phyloP scores from a whole-genome alignment of 2,113 vertebrate genomes.

The Peromyscus maniculatus region DNA sequence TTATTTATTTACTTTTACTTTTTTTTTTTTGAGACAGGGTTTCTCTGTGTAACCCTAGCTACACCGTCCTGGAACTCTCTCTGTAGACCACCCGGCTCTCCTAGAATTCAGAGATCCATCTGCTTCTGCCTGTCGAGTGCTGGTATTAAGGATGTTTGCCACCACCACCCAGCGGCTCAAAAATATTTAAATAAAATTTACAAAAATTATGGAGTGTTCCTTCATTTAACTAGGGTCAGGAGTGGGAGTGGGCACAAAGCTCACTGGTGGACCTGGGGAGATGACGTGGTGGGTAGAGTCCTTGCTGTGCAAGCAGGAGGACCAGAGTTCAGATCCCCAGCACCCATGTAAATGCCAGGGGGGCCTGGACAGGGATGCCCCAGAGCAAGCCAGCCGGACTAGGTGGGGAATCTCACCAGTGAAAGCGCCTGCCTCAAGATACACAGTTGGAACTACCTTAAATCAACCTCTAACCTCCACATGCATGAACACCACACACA shows the following conservation, averaged over 20 bases:
- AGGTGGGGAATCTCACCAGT: neutral
- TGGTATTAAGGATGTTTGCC: neutral
- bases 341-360: neutral
- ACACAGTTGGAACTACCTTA: neutral
- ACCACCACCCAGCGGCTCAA: neutral
- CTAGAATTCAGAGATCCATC: neutral
- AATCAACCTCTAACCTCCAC: neutral
- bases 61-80: neutral
- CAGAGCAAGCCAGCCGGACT: too few relatives aligned
- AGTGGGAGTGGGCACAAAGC: neutral
- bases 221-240: neutral
- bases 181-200: neutral
- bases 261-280: neutral
- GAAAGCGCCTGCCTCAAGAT: neutral
- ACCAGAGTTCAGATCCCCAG: neutral
- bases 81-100: neutral
- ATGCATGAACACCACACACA: neutral
- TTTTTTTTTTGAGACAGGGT: neutral
- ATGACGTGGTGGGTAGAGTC: neutral
- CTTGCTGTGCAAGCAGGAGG: neutral
- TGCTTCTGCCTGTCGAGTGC: neutral
- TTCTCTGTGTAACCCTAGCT: neutral
- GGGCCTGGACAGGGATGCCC: neutral
- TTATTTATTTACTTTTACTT: neutral
- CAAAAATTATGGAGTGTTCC: too few relatives aligned